A percentile compares a stretch with the other conserved stretches of the same genome.
Evolutionary conservation across 2,888 invertebrate genomes (phyloP).

Genomic region (Zaprionus lineosus): DNA sequence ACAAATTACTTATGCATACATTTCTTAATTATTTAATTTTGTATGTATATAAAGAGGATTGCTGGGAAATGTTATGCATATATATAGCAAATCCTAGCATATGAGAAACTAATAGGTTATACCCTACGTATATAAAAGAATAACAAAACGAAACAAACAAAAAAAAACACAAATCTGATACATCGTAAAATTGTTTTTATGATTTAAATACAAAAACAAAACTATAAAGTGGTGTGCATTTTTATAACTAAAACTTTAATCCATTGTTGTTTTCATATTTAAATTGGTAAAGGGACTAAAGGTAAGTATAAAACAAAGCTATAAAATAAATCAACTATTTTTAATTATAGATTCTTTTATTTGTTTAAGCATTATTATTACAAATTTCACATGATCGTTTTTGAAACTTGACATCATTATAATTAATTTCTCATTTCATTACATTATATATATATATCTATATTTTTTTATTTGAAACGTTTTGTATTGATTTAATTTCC

Average conservation of each 20-base stretch:
- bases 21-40: slow-evolving; percentile 68
- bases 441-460: slow-evolving; percentile 52
- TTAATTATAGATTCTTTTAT: slow-evolving; percentile 46
- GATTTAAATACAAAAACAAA: slow-evolving; percentile 69
- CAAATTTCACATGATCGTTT: slow-evolving; percentile 52
- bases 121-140: slow-evolving; percentile 67
- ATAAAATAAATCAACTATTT: slow-evolving; percentile 18
- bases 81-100: slow-evolving; percentile 64
- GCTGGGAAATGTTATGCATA: slow-evolving; percentile 61
- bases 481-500: slow-evolving; percentile 50
- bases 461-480: slow-evolving; percentile 27
- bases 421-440: slow-evolving; percentile 31
- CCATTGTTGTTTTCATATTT: slow-evolving; percentile 17
- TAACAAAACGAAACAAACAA: slow-evolving; percentile 47
- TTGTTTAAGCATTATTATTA: slow-evolving; percentile 64
- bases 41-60: slow-evolving; percentile 61
- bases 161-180: slow-evolving; percentile 58
- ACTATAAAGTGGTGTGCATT: slow-evolving; percentile 61
- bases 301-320: too few species aligned
- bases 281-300: slow-evolving; percentile 1
- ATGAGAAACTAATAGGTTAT: slow-evolving; percentile 71
- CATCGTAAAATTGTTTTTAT: slow-evolving; percentile 76
- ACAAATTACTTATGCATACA: slow-evolving; percentile 56
- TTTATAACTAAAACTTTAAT: slow-evolving; percentile 54
- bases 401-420: slow-evolving; percentile 46